These are phyloP conservation scores for Andrena bicolor DNA, from an alignment of 2,888 invertebrate genomes.

Conservation along the genomic window DNA sequence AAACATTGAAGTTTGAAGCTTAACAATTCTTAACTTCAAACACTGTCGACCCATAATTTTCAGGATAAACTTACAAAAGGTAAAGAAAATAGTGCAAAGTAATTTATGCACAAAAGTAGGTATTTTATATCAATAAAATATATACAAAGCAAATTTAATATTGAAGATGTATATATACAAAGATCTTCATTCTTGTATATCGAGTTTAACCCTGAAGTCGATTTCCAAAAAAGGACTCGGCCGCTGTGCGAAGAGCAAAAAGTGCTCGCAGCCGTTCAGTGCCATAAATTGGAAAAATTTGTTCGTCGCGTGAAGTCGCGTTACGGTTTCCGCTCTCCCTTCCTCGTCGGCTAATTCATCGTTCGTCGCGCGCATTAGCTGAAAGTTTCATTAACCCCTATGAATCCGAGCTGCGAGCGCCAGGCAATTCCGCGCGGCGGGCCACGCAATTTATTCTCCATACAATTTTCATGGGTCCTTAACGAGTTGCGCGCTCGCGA, in stretches of 20 bases:
- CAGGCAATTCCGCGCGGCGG: constrained; percentile 60
- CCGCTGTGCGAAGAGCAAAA: not conserved
- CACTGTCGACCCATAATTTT: no score
- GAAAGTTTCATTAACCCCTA: constrained; percentile 70
- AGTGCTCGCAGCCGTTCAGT: not conserved
- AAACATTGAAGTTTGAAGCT: no score
- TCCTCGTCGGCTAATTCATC: constrained; percentile 35
- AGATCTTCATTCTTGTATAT: no score
- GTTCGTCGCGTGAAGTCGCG: not conserved
- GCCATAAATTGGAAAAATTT: constrained; percentile 13
- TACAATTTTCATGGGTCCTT: constrained; percentile 76
- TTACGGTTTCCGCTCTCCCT: constrained; percentile 20
- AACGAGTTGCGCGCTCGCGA: constrained; percentile 71
- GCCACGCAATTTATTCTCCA: constrained; percentile 73
- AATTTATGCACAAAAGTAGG: no score
- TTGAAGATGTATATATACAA: no score
- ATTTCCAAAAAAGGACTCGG: not conserved
- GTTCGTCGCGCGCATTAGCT: constrained; percentile 57
- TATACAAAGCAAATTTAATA: no score
- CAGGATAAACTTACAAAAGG: no score
- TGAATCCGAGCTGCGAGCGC: constrained; percentile 57
- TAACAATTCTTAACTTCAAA: no score
- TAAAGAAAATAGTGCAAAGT: no score
- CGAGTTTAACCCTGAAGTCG: not conserved
- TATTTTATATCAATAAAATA: no score